Conservation (phyloP, 2,888 invertebrate genomes). For the Sminthurinus aureus region DNA sequence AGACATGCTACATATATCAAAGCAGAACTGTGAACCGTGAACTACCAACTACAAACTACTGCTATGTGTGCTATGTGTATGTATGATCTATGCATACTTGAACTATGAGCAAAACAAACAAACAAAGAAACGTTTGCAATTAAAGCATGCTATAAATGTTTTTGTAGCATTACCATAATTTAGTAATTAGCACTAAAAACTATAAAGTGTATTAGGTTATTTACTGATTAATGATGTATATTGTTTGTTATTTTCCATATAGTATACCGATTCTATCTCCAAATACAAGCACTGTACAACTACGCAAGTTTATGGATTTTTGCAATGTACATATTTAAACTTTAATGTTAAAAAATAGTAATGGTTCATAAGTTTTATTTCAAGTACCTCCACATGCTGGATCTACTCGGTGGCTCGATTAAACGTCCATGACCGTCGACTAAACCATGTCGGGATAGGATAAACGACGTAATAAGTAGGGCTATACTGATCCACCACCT, state of each 20-base stretch:
- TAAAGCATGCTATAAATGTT: too few species aligned
- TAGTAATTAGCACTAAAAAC: too few species aligned
- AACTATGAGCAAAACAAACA: too few species aligned
- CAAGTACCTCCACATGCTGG: conserved; percentile 79
- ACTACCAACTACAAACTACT: not conserved
- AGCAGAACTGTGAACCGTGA: not conserved
- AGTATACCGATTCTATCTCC: not conserved
- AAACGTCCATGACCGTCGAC: conserved; percentile 75
- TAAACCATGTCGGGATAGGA: conserved; percentile 52
- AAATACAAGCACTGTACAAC: not conserved
- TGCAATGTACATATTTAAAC: not conserved
- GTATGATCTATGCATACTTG: too few species aligned
- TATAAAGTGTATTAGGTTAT: too few species aligned
- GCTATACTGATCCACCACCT: conserved; percentile 26
- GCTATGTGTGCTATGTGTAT: not conserved
- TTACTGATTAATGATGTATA: too few species aligned
- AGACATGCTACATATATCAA: not conserved
- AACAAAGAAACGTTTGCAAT: too few species aligned
- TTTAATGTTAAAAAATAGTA: not conserved
- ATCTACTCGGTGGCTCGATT: conserved; percentile 85
- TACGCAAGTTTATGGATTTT: not conserved
- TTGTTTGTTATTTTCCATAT: too few species aligned
- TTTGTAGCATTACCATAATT: too few species aligned
- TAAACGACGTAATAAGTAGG: conserved; percentile 37
- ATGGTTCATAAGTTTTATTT: not conserved